Evolutionary conservation across 2,113 vertebrate species (phyloP), one percentile per base, ranked within the genome.

Genomic region (Vulpes vulpes): DNA sequence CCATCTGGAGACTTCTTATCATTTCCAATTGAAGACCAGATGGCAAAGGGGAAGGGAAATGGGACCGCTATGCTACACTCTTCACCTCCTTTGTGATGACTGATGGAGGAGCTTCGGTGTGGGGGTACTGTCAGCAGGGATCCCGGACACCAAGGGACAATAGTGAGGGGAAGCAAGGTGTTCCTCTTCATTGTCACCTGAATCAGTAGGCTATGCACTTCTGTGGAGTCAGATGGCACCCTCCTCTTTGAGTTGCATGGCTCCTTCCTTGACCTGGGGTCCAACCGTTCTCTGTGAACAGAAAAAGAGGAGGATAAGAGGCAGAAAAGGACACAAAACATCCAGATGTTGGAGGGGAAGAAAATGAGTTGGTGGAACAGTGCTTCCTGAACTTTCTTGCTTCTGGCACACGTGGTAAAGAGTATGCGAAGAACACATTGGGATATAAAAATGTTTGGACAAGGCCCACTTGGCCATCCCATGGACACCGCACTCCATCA

Each of bases 401-500:
- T 69, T 11, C 4, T 8, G 30, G 30, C 4, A 1, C 15, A 22
- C 30, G 0, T 22, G 57, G 64, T 38, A 73, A 67, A 53, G 17
- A 15, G 3, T 1, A 11, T 17, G 1, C 3, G 2, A 9, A 62
- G 19, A 55, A 51, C 3, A 4, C 4, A 38, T 20, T 16, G 35
- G 9, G 55, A 15, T 35, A 17, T 2, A 2, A 6, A 19, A 22
- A 3, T 3, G 22, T 27, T 30, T 38, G 20, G 12, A 23, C 49
- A 30, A 60, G 19, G 17, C 3, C 49, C n/a, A 49, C 11, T 14
- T 22, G 32, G 23, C 30, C 49, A 19, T 5, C 22, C 19, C 27
- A 16, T 4, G 55, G n/a, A 35, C 12, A 5, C 0, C 1, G 0
- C 27, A 17, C 2, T 4, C 25, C 8, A 4, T 4, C 10, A 8